Conservation (phyloP, 2,797 vertebrate species). For the Amazona ochrocephala region DNA sequence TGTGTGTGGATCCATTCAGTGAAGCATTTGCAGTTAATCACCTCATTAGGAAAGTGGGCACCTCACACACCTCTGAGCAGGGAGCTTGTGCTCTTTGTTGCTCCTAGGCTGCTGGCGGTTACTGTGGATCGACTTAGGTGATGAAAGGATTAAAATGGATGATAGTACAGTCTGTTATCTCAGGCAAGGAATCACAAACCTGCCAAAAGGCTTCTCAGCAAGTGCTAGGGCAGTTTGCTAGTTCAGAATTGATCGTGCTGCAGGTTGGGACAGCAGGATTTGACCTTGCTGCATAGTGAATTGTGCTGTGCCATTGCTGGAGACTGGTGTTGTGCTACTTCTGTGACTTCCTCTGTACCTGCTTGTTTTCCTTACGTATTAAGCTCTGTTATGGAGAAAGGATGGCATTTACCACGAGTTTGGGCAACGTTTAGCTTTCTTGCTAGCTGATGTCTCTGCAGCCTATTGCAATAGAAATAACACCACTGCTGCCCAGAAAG, state of each 20-base stretch:
- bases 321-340: neutral
- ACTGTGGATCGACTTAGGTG: neutral
- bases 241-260: neutral
- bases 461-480: neutral
- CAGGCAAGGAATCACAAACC: neutral
- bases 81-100: neutral
- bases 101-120: neutral
- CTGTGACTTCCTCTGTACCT: neutral
- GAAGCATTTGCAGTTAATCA: neutral
- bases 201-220: neutral
- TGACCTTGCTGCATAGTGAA: neutral
- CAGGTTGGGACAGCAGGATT: neutral
- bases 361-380: neutral
- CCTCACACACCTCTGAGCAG: neutral
- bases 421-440: neutral
- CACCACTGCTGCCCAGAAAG: neutral
- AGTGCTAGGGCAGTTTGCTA: neutral
- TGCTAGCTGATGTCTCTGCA: neutral
- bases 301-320: neutral
- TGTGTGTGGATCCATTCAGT: neutral
- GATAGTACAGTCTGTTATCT: constrained; percentile 8
- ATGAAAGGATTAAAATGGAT: neutral
- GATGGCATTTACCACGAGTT: neutral
- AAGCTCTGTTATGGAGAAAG: neutral
- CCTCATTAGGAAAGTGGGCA: neutral